Evolutionary conservation across 2,888 invertebrate genomes (phyloP), one percentile per base, ranked within the genome.

Genomic region (Sinopyrophorus schimmeli): DNA sequence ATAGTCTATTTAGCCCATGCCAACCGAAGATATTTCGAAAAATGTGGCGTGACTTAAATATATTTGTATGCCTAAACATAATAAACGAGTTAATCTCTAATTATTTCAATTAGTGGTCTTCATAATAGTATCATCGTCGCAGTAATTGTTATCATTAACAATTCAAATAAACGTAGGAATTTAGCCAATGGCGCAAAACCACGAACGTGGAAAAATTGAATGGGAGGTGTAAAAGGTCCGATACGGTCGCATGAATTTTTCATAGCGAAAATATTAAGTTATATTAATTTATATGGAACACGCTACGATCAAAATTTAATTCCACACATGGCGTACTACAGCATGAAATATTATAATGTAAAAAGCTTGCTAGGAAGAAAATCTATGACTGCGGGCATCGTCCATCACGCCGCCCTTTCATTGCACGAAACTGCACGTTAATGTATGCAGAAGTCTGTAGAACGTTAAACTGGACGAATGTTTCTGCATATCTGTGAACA

Each of bases 401-500:
- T 46, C 41, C 47, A 47, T 39, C 38, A 31, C 26, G 40, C 28
- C 51, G 37, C 35, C 42, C 48, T 38, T 43, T 30, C 18, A 47
- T 10, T 52, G 47, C 47, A 50, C 40, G 39, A 39, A 32, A 46
- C 27, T 26, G 12, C 17, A 32, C 17, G 15, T 18, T 48, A 48
- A 40, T 42, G 15, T 43, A 52, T 52, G 44, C 50, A 40, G n/a
- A 34, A 34, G 24, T 23, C 37, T n/a, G 18, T 35, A 23, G 54
- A 41, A 52, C 20, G 49, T 53, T 53, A 53, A 55, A 35, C 48
- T 52, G 56, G 56, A 15, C 44, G 54, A 51, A 39, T 42, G 51
- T 44, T 35, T 41, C 47, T 55, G 62, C 62, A 63, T 64, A 66
- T 65, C 67, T 65, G 56, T 54, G 61, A 67, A 71, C 72, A 71